A percentile compares a stretch with the other conserved stretches of the same genome.
These are phyloP conservation scores for Bergia puertoricense DNA, from an alignment of 92 coral and sea anemone species.

Conservation along the genomic window DNA sequence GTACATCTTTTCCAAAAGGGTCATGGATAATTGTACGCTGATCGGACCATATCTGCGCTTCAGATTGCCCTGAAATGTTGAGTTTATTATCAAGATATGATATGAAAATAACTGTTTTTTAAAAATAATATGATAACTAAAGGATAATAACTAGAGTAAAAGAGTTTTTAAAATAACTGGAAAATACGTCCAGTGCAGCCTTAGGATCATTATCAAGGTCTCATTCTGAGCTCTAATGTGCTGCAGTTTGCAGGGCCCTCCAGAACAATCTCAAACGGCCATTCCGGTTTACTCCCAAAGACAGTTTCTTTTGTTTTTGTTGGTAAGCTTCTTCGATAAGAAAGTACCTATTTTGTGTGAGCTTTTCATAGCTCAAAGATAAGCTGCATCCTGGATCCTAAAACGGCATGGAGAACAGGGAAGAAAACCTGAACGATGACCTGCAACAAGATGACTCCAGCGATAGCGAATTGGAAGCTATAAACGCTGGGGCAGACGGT, in stretches of 20 bases:
- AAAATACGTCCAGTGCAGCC: not conserved
- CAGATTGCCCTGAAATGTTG: no score
- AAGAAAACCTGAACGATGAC: conserved; percentile 31
- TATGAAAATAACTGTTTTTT: no score
- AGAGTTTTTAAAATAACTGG: no score
- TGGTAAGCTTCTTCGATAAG: not conserved
- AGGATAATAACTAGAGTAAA: no score
- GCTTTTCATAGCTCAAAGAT: conserved; percentile 40
- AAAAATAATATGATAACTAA: no score
- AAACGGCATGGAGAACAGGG: conserved; percentile 37
- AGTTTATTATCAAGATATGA: no score
- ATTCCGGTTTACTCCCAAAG: conserved; percentile 11
- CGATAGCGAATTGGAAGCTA: conserved; percentile 81
- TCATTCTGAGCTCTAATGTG: not conserved
- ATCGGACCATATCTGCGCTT: not conserved
- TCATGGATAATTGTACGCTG: not conserved
- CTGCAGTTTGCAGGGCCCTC: not conserved
- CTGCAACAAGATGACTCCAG: conserved; percentile 72
- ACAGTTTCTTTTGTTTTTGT: not conserved
- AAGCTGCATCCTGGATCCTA: conserved; percentile 36
- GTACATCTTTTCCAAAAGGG: not conserved
- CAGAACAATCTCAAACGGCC: not conserved
- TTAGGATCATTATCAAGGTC: not conserved
- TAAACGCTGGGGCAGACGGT: conserved; percentile 58
- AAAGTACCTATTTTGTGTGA: conserved; percentile 8